Percentiles rank a stretch among this genome's conserved stretches.
These are phyloP conservation scores for Drosophila tropicalis DNA, from an alignment of 1,140 invertebrate genomes.

Conservation along the genomic window DNA sequence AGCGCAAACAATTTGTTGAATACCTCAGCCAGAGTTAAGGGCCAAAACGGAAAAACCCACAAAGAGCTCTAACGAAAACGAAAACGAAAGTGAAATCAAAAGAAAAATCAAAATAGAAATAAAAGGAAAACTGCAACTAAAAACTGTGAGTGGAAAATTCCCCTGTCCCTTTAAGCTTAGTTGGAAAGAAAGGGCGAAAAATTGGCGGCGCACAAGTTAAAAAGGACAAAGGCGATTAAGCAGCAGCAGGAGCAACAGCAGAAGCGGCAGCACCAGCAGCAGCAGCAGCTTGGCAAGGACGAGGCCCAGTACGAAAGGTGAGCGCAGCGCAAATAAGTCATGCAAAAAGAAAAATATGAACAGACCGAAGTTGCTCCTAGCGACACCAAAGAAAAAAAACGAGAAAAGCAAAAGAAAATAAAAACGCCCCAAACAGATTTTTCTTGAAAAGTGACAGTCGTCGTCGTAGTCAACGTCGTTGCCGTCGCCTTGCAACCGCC, in stretches of 20 bases:
- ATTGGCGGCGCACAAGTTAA: slow-evolving; percentile 79
- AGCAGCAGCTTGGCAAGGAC: slow-evolving; percentile 49
- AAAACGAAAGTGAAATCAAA: slow-evolving; percentile 65
- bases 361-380: slow-evolving; percentile 49
- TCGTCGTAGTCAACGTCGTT: slow-evolving; percentile 28
- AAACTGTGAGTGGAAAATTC: slow-evolving; percentile 43
- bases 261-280: slow-evolving; percentile 18
- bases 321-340: slow-evolving; percentile 71
- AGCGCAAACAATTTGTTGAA: slow-evolving; percentile 79
- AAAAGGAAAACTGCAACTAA: slow-evolving; percentile 17
- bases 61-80: slow-evolving; percentile 33
- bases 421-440: slow-evolving; percentile 76
- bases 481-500: slow-evolving; percentile 51
- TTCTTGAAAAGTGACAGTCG: slow-evolving; percentile 78
- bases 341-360: slow-evolving; percentile 54
- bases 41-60: slow-evolving; percentile 6
- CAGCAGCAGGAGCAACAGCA: slow-evolving; percentile 23
- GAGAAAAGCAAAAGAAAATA: slow-evolving; percentile 29
- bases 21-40: slow-evolving; percentile 40
- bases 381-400: slow-evolving; percentile 20
- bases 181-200: slow-evolving; percentile 49
- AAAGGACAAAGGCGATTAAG: slow-evolving; percentile 77
- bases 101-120: slow-evolving; percentile 44
- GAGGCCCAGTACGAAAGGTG: slow-evolving; percentile 63
- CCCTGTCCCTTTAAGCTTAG: not conserved